Percentiles rank a stretch among this genome's conserved stretches.
These are phyloP conservation scores for Glaucomys volans DNA, from an alignment of 2,113 vertebrate species.

Conservation along the genomic window DNA sequence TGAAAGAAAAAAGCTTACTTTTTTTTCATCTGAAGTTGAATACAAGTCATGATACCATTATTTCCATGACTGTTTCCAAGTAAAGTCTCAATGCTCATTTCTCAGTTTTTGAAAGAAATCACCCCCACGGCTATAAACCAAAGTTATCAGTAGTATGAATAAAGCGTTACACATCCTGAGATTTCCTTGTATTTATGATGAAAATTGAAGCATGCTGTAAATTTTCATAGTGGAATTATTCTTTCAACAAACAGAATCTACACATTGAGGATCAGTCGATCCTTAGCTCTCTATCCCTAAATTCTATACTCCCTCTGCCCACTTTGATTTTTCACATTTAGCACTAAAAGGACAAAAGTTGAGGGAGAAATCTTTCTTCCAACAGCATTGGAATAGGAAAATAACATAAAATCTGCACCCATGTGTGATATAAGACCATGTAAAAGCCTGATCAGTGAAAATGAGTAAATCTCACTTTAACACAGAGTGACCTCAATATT, in stretches of 20 bases:
- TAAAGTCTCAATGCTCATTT: constrained; percentile 76
- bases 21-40: constrained; percentile 87
- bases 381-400: background rate
- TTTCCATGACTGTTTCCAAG: constrained; percentile 81
- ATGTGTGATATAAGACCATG: background rate
- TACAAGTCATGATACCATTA: constrained; percentile 85
- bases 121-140: constrained; percentile 20
- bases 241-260: background rate
- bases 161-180: background rate
- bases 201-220: constrained; percentile 9
- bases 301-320: background rate
- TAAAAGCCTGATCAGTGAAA: background rate
- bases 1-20: constrained; percentile 81
- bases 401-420: background rate
- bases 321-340: constrained; percentile 27
- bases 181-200: background rate
- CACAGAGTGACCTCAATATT: background rate
- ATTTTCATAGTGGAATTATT: constrained; percentile 19
- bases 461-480: background rate
- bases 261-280: background rate
- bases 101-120: constrained; percentile 59
- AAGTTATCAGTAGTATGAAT: constrained; percentile 46
- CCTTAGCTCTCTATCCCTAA: background rate
- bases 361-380: background rate
- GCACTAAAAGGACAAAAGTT: background rate